phyloP scores from a whole-genome alignment of 2,888 invertebrate genomes.

The Sicus ferrugineus region DNA sequence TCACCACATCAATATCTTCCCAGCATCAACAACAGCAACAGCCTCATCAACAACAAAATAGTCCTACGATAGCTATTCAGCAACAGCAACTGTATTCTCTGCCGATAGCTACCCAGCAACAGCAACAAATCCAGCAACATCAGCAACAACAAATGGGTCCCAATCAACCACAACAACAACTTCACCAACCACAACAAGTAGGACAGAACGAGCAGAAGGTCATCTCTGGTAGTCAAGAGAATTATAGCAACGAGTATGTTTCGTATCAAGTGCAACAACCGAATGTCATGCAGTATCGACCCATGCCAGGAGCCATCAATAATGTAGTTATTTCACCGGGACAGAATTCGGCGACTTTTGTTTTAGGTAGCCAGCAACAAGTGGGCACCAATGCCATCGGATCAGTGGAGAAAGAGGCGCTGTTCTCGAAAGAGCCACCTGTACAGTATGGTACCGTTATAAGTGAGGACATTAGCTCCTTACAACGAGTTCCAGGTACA shows the following conservation, averaged over 20 bases:
- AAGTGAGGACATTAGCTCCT: conserved; percentile 55
- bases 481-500: conserved; percentile 41
- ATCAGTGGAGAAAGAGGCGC: conserved; percentile 66
- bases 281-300: conserved; percentile 63
- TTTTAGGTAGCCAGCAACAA: conserved; percentile 71
- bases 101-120: too few relatives aligned
- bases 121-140: conserved; percentile 21
- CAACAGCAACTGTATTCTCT: too few relatives aligned
- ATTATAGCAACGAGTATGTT: conserved; percentile 60
- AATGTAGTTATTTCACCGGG: conserved; percentile 72
- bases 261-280: conserved; percentile 64
- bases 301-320: conserved; percentile 67
- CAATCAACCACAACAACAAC: conserved; percentile 11
- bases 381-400: conserved; percentile 66
- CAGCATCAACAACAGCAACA: conserved; percentile 26
- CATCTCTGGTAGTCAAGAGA: conserved; percentile 48
- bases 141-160: conserved; percentile 17
- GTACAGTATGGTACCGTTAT: conserved; percentile 62
- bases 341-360: conserved; percentile 72
- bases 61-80: too few relatives aligned
- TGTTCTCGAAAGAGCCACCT: conserved; percentile 60
- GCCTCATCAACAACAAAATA: conserved; percentile 35
- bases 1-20: conserved; percentile 27
- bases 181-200: conserved; percentile 20
- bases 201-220: conserved; percentile 43